Base-by-base conservation (phyloP, 2,888 invertebrate genomes). In the Napeogenes inachia region DNA sequence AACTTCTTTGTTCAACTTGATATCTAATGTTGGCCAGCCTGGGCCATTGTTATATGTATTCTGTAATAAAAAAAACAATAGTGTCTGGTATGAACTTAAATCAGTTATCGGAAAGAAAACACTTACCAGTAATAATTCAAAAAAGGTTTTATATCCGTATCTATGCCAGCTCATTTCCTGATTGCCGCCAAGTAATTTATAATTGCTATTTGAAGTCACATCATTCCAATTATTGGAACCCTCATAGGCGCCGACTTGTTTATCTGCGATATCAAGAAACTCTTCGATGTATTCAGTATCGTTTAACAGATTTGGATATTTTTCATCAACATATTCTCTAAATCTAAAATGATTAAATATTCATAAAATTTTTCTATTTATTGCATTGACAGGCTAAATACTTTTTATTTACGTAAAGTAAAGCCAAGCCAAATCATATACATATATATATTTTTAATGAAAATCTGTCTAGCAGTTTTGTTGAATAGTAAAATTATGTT, bases 21-120 rank as follows among this genome's bases (percentile, higher is more conserved):
- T 73, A 0, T 81, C 78, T 5, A 86, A 62, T 2, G 69, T 76
- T 0, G 84, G 75, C 8, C 78, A 71, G 0, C 87, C 87, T 0
- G 83, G 71, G 0, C 85, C 84, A 13, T 78, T 76, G 2, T 85
- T 80, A 71, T 81, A 78, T 33, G 72, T 84, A 58, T 87, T 85
- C 87, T 88, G 75, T 8, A 30, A 42, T 8, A 42, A 42, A 2
- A n/a, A 42, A 35, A 35, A 35, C 35, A 35, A 35, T 35, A 4
- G 35, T 8, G 12, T 42, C 3, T 10, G 5, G 50, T 21, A 10
- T 30, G 21, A 50, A 30, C 4, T 21, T 50, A 8, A 30, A 50
- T 2, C 30, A 12, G 13, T 4, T 4, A n/a, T 13, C 4, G 12
- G 35, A 45, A 3, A 35, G 10, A 32, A n/a, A 35, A n/a, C 3